Evolutionary conservation across 1,140 invertebrate species (phyloP), one percentile per base, ranked within the genome.

Genomic region (Pantala flavescens): DNA sequence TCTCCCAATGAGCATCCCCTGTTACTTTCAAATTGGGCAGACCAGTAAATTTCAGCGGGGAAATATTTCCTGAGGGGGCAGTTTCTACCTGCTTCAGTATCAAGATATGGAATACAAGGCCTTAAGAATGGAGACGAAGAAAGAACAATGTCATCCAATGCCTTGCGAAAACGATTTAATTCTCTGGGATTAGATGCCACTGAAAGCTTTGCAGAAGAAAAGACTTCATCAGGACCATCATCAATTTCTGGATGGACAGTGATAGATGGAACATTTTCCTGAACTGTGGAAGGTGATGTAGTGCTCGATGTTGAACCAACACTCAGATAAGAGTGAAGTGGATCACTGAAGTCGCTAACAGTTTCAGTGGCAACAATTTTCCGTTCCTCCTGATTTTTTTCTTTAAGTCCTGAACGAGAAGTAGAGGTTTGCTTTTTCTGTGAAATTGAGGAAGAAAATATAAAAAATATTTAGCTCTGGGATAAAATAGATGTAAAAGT

Each of bases 81-180:
- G 75, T 89, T 90, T 24, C 89, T 86, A 0, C 95, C 95, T 1
- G 83, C 83, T 79, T 94, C 91, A 0, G 94, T 95, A 82, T 97
- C 94, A 75, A 98, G 82, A 83, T 92, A 98, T 0, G 97, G 97
- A 70, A 96, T 85, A 0, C 90, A 87, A 78, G 94, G 93, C 75
- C 77, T 90, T 0, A 96, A 84, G 83, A 91, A 94, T 0, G 96
- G 95, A 0, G 95, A 98, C 76, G 92, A 88, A 0, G 92, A 95
- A 0, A 98, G 84, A 74, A 92, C 83, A 0, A 89, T 89, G 42
- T 90, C 90, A 76, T 91, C 88, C 5, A 96, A 81, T 2, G 88
- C 86, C 79, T 91, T 90, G 70, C 89, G 87, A 78, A 95, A 95
- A 73, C 87, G 87, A 79, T 90, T 91, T 1, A 86, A 82, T 70